phyloP scores from a whole-genome alignment of 2,113 vertebrate species.

The Petrocephalus zakoni region DNA sequence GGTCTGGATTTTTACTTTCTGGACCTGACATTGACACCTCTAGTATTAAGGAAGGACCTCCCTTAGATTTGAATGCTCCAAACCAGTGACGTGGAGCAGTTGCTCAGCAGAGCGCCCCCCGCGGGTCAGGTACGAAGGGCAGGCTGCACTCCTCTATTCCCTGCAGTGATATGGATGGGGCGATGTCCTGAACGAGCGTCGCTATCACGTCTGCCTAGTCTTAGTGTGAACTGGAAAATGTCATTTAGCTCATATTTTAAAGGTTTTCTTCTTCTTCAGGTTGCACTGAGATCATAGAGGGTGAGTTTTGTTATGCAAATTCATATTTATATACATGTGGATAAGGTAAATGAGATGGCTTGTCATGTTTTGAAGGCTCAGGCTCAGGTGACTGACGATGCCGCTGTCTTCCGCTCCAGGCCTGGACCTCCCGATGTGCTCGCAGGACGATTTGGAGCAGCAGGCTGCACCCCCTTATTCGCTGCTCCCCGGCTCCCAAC shows the following conservation, averaged over 20 bases:
- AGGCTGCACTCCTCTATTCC: not conserved
- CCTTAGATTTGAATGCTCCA: not conserved
- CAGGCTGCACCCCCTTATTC: slow-evolving; percentile 38
- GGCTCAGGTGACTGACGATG: not conserved
- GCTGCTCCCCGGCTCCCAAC: slow-evolving; percentile 57
- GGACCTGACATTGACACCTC: no score
- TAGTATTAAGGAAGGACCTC: not conserved
- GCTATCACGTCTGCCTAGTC: not conserved
- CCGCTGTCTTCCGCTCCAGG: slow-evolving; percentile 33
- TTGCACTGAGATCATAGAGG: not conserved
- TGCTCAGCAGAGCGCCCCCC: not conserved
- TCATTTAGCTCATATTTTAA: not conserved
- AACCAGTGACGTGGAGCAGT: not conserved
- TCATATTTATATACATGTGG: not conserved
- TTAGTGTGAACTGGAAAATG: not conserved
- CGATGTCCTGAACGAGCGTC: not conserved
- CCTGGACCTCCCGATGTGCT: slow-evolving; percentile 53
- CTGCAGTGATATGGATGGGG: not conserved
- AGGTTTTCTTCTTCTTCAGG: not conserved
- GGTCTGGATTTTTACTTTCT: no score
- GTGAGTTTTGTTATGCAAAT: slow-evolving; percentile 5
- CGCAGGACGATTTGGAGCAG: slow-evolving; percentile 55
- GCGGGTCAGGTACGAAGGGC: not conserved
- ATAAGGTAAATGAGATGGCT: not conserved
- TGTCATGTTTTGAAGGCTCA: not conserved